Percentiles rank a stretch among this genome's conserved stretches.
Conservation (phyloP, 2,888 invertebrate genomes). For the Euzophera pinguis region DNA sequence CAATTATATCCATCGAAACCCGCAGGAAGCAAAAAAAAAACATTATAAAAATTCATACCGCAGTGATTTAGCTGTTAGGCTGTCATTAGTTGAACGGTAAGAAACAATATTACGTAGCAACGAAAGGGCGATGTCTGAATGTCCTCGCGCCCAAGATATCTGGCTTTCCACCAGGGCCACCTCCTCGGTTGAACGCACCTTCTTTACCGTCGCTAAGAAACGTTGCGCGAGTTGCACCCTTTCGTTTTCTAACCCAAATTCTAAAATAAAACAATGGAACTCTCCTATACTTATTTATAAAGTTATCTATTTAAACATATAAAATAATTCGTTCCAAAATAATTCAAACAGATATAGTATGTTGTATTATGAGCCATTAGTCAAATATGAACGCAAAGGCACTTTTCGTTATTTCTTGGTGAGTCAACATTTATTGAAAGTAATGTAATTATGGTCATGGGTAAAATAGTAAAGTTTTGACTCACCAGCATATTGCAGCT, state of each 20-base stretch:
- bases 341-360: too few relatives aligned
- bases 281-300: too few relatives aligned
- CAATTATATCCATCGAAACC: too few relatives aligned
- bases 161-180: constrained; percentile 61
- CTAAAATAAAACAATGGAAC: constrained; percentile 41
- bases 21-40: not conserved
- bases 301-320: not conserved
- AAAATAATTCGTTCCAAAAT: not conserved
- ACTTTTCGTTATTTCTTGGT: too few relatives aligned
- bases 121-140: constrained; percentile 67
- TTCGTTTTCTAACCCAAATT: constrained; percentile 73
- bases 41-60: constrained; percentile 39
- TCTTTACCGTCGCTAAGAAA: constrained; percentile 66
- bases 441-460: too few relatives aligned
- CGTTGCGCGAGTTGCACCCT: constrained; percentile 77
- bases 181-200: constrained; percentile 45
- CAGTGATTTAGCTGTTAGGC: constrained; percentile 54
- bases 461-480: too few relatives aligned
- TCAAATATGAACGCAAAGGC: too few relatives aligned
- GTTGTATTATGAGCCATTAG: too few relatives aligned
- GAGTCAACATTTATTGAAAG: too few relatives aligned
- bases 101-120: constrained; percentile 54
- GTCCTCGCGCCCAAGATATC: constrained; percentile 70
- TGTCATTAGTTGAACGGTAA: constrained; percentile 38
- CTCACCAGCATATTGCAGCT: constrained; percentile 68